Conservation (phyloP, 2,797 vertebrate genomes). For the Malurus splendens region DNA sequence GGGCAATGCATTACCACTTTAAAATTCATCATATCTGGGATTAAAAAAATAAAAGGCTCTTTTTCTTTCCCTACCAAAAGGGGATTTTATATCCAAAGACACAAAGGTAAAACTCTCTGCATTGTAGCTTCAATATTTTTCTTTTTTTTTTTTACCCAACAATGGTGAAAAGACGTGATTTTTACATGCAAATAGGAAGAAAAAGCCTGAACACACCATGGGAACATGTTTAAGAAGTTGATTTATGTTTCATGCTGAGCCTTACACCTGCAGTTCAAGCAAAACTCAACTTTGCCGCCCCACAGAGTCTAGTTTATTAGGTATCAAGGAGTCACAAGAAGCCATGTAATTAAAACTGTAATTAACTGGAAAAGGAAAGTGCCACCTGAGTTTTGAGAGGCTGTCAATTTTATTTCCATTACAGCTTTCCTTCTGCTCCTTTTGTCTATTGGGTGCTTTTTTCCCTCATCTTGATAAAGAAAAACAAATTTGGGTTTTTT, state of each 20-base stretch:
- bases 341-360: slow-evolving; percentile 82
- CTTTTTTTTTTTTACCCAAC: neutral
- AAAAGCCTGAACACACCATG: slow-evolving; percentile 73
- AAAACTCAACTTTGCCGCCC: slow-evolving; percentile 78
- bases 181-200: slow-evolving; percentile 68
- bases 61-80: neutral
- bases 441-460: slow-evolving; percentile 36
- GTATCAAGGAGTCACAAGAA: slow-evolving; percentile 83
- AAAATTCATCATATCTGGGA: neutral
- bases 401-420: slow-evolving; percentile 82
- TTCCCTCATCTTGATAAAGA: slow-evolving; percentile 20
- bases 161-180: slow-evolving; percentile 69
- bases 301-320: slow-evolving; percentile 83
- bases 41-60: neutral
- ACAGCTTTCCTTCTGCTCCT: slow-evolving; percentile 73
- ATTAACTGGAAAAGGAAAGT: slow-evolving; percentile 81
- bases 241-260: slow-evolving; percentile 78
- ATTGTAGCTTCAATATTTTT: slow-evolving; percentile 21
- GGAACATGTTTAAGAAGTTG: slow-evolving; percentile 77
- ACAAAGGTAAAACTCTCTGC: slow-evolving; percentile 45
- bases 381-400: slow-evolving; percentile 83
- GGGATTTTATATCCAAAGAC: slow-evolving; percentile 35
- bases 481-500: neutral
- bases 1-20: neutral
- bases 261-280: slow-evolving; percentile 83